Conservation (phyloP, 2,888 invertebrate species). For the Omphaloscelis lunosa region DNA sequence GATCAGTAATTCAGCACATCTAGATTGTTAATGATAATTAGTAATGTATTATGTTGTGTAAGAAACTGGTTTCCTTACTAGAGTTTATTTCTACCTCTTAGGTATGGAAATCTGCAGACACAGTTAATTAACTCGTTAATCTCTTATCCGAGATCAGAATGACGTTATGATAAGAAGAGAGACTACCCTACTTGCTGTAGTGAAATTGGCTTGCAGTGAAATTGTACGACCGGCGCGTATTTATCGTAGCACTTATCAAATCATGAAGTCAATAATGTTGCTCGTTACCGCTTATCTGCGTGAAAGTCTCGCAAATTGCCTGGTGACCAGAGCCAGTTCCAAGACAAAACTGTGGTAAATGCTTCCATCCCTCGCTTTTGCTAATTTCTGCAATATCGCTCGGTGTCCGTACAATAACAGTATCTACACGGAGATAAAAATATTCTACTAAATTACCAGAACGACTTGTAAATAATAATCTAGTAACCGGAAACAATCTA, state of each 20-base stretch:
- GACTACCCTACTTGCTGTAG: conserved; percentile 25
- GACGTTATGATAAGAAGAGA: conserved; percentile 22
- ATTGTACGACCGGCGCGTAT: conserved; percentile 39
- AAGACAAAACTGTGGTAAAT: conserved; percentile 24
- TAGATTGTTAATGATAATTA: conserved; percentile 7
- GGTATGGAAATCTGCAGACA: not conserved
- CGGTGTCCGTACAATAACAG: not conserved
- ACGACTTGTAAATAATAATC: no score
- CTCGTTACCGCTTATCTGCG: conserved; percentile 45
- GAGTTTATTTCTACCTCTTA: conserved; percentile 10
- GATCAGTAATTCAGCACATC: not conserved
- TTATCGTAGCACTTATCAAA: conserved; percentile 54
- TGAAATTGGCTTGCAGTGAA: conserved; percentile 48
- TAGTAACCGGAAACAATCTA: no score
- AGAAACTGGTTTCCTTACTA: conserved; percentile 8
- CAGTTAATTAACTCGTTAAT: conserved; percentile 4
- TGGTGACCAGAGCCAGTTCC: conserved; percentile 44
- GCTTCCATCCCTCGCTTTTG: conserved; percentile 1
- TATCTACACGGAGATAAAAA: no score
- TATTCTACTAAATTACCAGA: no score
- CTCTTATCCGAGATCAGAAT: conserved; percentile 21
- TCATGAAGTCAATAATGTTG: conserved; percentile 43
- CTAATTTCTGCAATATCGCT: not conserved
- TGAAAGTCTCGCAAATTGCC: conserved; percentile 53
- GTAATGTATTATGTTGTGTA: not conserved